Evolutionary conservation across 1,140 invertebrate species (phyloP), one percentile per base, ranked within the genome.

Genomic region (Scaptomyza hsui): DNA sequence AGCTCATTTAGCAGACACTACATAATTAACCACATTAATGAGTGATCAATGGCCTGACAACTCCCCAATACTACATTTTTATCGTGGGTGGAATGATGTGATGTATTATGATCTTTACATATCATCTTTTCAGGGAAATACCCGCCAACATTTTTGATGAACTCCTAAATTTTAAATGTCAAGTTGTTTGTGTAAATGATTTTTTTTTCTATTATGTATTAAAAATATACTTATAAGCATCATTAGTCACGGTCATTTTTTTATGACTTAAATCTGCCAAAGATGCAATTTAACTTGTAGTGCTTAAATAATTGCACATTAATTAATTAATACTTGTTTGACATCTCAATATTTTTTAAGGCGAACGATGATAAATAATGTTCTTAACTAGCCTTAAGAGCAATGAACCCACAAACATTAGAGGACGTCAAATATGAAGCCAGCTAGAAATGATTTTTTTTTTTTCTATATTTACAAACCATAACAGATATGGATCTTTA

Each of bases 21-120:
- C 45, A 60, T 59, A 51, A 60, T 67, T 67, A 44, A 57, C 29
- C 32, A 35, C 26, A 42, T 49, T 32, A 63, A 63, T 64, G 44
- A 51, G 29, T 64, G 60, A 57, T 44, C 12, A 64, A 65, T 48
- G 35, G 7, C 12, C 60, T 32, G 19, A 37, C 52, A 48, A 10
- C 24, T 49, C 15, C 12, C 6, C 10, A 24, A 24, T 37, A 29
- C 51, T 15, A 13, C n/a, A n/a, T n/a, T n/a, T n/a, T 39, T 41
- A 7, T 2, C 60, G 51, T 56, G 60, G 60, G 67, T 29, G 44
- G 51, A n/a, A n/a, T n/a, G n/a, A n/a, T 18, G 13, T 32, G 12
- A 35, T n/a, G 18, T 41, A 64, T 42, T 21, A 42, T 64, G 1
- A 35, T 39, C 32, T 15, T 29, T 35, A 10, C 10, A 26, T 39